These are phyloP conservation scores for Oreochromis niloticus DNA, from an alignment of 2,113 vertebrate species.

Conservation along the genomic window DNA sequence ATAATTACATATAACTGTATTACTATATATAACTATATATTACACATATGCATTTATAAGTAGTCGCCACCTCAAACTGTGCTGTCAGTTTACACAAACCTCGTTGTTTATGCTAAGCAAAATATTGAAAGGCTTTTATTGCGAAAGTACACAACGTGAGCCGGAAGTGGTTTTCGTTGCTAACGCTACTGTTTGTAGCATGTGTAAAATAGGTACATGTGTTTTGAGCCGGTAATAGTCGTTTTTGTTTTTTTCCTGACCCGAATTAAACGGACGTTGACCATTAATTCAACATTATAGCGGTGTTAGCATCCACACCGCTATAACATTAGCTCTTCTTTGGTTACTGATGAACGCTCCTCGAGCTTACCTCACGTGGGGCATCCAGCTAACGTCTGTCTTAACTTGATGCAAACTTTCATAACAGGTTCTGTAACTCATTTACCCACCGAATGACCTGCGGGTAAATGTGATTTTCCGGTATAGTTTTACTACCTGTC, in stretches of 20 bases:
- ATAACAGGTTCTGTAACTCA: neutral
- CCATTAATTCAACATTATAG: neutral
- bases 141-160: neutral
- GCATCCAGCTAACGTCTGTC: neutral
- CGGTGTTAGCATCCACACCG: neutral
- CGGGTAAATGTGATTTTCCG: neutral
- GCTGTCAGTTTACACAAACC: neutral
- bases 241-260: fast-evolving
- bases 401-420: neutral
- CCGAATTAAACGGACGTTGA: neutral
- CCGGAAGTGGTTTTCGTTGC: constrained; percentile 1
- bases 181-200: neutral
- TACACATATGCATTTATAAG: neutral
- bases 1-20: neutral
- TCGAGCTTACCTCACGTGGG: neutral
- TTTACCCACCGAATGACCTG: neutral
- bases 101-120: neutral
- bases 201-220: neutral
- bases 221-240: neutral
- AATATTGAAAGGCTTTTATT: neutral
- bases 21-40: neutral
- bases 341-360: neutral
- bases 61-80: neutral
- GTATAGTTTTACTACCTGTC: neutral
- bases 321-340: neutral